These are phyloP conservation scores for Troides oblongomaculatus DNA, from an alignment of 2,888 invertebrate species.

Conservation along the genomic window DNA sequence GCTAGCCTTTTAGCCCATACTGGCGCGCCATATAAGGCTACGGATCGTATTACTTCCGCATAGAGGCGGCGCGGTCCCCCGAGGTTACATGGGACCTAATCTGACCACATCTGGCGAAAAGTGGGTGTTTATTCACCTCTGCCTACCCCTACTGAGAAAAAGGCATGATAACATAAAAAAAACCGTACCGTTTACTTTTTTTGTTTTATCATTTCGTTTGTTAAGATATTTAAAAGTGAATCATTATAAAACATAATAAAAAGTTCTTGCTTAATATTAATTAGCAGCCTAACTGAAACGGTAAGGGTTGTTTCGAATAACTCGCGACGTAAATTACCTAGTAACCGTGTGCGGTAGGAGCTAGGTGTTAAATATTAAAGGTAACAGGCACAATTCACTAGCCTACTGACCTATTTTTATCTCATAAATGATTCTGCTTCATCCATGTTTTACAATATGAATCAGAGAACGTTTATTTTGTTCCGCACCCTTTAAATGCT, in stretches of 20 bases:
- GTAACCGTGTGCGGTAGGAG: conserved; percentile 10
- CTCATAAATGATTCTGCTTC: conserved; percentile 9
- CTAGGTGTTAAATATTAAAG: conserved; percentile 38
- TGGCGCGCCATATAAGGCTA: too few species aligned
- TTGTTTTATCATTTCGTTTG: too few species aligned
- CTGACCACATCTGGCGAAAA: too few species aligned
- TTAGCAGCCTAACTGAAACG: background rate
- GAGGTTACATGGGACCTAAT: too few species aligned
- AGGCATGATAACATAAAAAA: too few species aligned
- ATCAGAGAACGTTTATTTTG: background rate
- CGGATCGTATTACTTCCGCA: too few species aligned
- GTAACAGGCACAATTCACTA: conserved; percentile 34
- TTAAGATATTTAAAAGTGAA: background rate
- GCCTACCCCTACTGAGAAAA: too few species aligned
- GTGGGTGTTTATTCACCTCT: too few species aligned
- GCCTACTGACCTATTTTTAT: conserved; percentile 37
- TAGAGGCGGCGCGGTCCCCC: too few species aligned
- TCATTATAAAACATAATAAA: background rate
- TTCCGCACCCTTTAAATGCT: background rate
- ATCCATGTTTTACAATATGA: conserved; percentile 6
- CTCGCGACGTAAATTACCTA: background rate
- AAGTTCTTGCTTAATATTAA: background rate
- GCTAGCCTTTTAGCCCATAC: too few species aligned
- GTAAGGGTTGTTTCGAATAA: background rate
- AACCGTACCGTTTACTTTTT: too few species aligned